Base-by-base conservation (phyloP, 2,797 vertebrate genomes). In the Gymnoscopelus microlampas region DNA sequence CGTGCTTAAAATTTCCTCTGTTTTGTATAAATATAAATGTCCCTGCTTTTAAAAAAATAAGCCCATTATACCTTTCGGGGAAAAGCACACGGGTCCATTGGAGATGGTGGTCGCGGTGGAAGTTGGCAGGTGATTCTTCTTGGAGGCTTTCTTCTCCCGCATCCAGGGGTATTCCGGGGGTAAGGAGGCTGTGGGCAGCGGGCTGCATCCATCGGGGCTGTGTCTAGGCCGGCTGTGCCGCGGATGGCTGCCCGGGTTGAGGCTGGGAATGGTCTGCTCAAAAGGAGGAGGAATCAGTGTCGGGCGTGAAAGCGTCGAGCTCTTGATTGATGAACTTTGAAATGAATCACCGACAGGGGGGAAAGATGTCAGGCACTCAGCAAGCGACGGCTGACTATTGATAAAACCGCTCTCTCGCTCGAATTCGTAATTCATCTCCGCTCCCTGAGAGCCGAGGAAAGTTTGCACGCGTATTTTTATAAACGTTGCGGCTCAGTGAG, bases 251-350 rank as follows among this genome's bases (percentile, higher is more conserved):
- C 96, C 94, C 93, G 97, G 97, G 91, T 97, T 96, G 91, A 99
- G 95, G 95, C 96, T 97, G 90, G 97, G 97, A 92, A 99, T 98
- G 96, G 96, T 99, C 95, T 98, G 97, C 96, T 99, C 98, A 94
- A 99, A 99, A 95, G 98, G 98, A 97, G 98, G 97, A 97, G 97
- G 97, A 98, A 99, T 98, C 95, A 97, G 97, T 97, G 98, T 98
- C 96, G 97, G 95, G 95, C 96, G 97, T 96, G 97, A 97, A 97
- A 98, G 97, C 97, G 97, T 96, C 96, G 97, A 98, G 96, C 95
- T 98, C 97, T 99, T 99, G 98, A 99, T 99, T 99, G 98, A 99
- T 99, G 98, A 98, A 99, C 97, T 99, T 98, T 99, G 97, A 98
- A 99, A 99, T 96, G 98, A 97, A 97, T 99, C 98, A 96, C 96